A percentile compares a stretch with the other conserved stretches of the same genome.
phyloP scores from a whole-genome alignment of 2,888 invertebrate species.

The Corbicula japonica region DNA sequence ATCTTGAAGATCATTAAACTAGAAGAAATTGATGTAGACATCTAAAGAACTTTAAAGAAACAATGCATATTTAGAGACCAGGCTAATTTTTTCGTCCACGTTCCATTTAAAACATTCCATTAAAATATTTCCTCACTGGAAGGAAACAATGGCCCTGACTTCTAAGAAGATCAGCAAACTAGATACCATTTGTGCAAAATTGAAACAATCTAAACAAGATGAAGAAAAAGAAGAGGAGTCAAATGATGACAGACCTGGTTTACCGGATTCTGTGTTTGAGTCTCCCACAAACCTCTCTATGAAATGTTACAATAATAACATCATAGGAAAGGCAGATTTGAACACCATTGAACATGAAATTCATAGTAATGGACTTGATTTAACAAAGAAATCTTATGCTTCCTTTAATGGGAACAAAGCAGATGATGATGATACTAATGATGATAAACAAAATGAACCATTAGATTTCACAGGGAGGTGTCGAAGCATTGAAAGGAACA shows the following conservation, averaged over 20 bases:
- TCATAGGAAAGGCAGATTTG: conserved; percentile 60
- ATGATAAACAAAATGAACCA: too few relatives aligned
- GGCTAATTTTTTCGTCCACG: too few relatives aligned
- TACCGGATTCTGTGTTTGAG: conserved; percentile 17
- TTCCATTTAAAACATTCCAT: not conserved
- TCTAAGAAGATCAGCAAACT: conserved; percentile 77
- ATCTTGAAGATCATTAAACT: too few relatives aligned
- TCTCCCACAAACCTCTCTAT: conserved; percentile 43
- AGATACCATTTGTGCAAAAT: conserved; percentile 85
- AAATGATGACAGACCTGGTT: not conserved
- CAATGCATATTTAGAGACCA: too few relatives aligned
- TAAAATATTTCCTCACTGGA: not conserved
- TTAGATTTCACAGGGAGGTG: too few relatives aligned
- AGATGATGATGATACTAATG: not conserved
- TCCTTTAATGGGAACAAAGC: not conserved
- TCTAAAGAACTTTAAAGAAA: too few relatives aligned
- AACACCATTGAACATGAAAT: conserved; percentile 26
- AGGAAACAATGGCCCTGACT: conserved; percentile 70
- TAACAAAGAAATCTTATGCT: conserved; percentile 11
- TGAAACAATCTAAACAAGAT: conserved; percentile 66
- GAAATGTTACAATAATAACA: conserved; percentile 59
- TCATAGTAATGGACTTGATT: conserved; percentile 22
- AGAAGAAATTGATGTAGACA: too few relatives aligned
- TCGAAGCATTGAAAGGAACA: not conserved
- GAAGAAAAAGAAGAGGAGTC: conserved; percentile 14